Conservation (phyloP, 1,140 invertebrate species). For the Dolichoris vasculosae region DNA sequence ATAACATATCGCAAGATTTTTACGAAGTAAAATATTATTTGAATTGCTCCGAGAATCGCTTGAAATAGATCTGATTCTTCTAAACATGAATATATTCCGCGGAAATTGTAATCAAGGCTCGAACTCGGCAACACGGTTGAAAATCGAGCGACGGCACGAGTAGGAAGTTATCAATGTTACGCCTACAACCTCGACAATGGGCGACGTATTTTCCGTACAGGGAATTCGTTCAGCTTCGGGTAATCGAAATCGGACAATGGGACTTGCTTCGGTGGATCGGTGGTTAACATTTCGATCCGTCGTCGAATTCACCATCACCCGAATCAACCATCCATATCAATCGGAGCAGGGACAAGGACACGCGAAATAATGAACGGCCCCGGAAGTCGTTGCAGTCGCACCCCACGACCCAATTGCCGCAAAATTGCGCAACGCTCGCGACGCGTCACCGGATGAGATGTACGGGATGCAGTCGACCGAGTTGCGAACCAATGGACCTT, state of each 20-base stretch:
- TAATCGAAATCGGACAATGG: no score
- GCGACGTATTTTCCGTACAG: neutral
- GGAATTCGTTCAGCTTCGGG: neutral
- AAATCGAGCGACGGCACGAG: neutral
- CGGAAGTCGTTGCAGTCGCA: neutral
- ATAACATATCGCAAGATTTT: no score
- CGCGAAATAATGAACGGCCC: neutral
- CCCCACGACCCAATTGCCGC: neutral
- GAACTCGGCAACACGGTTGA: neutral
- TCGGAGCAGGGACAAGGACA: constrained; percentile 12
- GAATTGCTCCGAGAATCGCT: no score
- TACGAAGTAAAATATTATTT: no score
- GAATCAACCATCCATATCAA: neutral
- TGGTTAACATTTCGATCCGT: neutral
- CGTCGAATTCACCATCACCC: neutral
- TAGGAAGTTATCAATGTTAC: neutral
- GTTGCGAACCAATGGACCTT: neutral
- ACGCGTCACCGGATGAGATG: neutral
- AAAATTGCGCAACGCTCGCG: neutral
- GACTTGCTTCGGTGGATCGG: neutral
- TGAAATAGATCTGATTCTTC: no score
- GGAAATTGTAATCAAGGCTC: neutral
- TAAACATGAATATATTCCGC: no score
- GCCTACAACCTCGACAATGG: neutral
- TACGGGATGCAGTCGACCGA: neutral